These are phyloP conservation scores for Podilymbus podiceps DNA, from an alignment of 2,113 vertebrate genomes.

Conservation along the genomic window DNA sequence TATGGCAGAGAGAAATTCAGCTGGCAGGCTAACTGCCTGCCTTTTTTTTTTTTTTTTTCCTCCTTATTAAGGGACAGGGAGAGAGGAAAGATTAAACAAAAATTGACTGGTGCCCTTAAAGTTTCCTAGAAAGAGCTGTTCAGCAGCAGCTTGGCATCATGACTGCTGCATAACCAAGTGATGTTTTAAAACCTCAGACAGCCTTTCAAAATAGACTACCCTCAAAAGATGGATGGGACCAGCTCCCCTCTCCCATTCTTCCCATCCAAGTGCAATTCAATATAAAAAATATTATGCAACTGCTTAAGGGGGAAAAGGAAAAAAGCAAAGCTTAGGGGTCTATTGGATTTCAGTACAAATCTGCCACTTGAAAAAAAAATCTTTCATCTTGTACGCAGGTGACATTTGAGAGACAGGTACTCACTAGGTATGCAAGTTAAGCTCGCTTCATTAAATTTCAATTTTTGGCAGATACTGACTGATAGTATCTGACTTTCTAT, in stretches of 20 bases:
- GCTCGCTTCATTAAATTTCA: conserved; percentile 53
- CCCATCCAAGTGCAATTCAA: neutral
- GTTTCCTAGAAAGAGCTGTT: neutral
- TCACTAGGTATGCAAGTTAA: conserved; percentile 43
- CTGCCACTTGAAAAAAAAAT: neutral
- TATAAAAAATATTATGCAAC: conserved; percentile 29
- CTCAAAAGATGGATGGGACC: neutral
- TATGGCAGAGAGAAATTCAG: neutral
- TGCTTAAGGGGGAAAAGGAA: neutral
- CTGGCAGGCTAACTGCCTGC: neutral
- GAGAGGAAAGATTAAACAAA: neutral
- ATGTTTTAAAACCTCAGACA: neutral
- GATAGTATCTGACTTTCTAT: conserved; percentile 8
- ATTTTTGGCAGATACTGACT: conserved; percentile 50
- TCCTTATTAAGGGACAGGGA: neutral
- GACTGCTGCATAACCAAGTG: neutral
- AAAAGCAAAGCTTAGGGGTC: conserved; percentile 16
- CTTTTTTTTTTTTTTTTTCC: neutral
- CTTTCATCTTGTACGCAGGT: conserved; percentile 2
- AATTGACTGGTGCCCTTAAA: neutral
- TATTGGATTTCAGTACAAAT: conserved; percentile 24
- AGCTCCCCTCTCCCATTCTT: neutral
- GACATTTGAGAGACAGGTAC: conserved; percentile 40
- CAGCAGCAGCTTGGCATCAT: neutral
- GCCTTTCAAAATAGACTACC: neutral